Evolutionary conservation across 2,888 invertebrate species (phyloP).

Genomic region (Catocala fraxini): DNA sequence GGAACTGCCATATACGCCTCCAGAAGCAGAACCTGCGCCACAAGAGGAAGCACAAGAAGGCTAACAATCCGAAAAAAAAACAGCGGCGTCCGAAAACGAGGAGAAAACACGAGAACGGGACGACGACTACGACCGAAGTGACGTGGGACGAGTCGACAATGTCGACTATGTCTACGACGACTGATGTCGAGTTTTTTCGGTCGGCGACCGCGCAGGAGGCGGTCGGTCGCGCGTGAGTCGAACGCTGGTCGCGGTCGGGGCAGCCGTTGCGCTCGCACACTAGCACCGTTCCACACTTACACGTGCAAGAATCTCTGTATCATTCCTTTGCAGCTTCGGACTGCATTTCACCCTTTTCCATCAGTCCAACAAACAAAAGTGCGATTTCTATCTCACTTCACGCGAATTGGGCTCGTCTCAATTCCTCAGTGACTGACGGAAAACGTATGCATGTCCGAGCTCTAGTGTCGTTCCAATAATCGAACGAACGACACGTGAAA

Average conservation of each 20-base stretch:
- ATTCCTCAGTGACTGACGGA: constrained; percentile 6
- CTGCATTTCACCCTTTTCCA: constrained; percentile 3
- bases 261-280: constrained; percentile 84
- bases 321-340: constrained; percentile 58
- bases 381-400: neutral
- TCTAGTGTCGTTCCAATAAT: constrained; percentile 52
- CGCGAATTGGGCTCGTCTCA: neutral
- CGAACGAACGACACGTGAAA: constrained; percentile 54
- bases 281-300: constrained; percentile 85
- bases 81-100: constrained; percentile 86
- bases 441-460: constrained; percentile 9
- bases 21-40: constrained; percentile 78
- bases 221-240: constrained; percentile 84
- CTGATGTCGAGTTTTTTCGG: constrained; percentile 87
- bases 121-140: constrained; percentile 82
- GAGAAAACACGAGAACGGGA: constrained; percentile 81
- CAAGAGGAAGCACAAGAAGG: constrained; percentile 85
- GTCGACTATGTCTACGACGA: constrained; percentile 85
- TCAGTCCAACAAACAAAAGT: constrained; percentile 3
- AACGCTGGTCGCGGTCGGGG: constrained; percentile 80
- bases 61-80: constrained; percentile 82
- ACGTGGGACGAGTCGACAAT: constrained; percentile 85
- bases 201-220: constrained; percentile 87
- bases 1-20: constrained; percentile 82
- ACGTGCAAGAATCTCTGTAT: constrained; percentile 76